These are phyloP conservation scores for Siphamia tubifer DNA, from an alignment of 2,113 vertebrate species.

Conservation along the genomic window DNA sequence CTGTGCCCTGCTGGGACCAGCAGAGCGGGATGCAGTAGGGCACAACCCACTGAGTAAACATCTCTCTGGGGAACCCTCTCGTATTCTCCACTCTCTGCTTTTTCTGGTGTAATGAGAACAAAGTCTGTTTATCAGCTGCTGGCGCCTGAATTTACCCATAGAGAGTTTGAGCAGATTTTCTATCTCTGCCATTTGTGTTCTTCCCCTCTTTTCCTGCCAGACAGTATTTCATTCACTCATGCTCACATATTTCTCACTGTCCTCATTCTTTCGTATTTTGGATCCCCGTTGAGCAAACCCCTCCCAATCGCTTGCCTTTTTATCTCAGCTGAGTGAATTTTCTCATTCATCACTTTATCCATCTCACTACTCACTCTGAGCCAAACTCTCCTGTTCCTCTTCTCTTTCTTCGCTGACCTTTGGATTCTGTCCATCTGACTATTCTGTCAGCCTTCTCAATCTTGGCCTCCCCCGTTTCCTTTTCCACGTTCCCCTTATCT, in stretches of 20 bases:
- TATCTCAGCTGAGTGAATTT: constrained; percentile 34
- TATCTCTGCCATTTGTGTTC: not conserved
- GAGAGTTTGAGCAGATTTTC: constrained; percentile 16
- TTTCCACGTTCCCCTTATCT: constrained; percentile 13
- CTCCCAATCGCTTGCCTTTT: constrained; percentile 1
- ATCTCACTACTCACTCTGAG: not conserved
- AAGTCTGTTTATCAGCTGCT: constrained; percentile 24
- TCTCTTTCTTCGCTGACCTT: constrained; percentile 9
- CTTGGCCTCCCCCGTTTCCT: constrained; percentile 27
- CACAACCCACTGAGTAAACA: constrained; percentile 52
- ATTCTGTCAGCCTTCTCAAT: constrained; percentile 7
- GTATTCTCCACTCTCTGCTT: constrained; percentile 8
- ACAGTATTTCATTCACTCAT: constrained; percentile 25
- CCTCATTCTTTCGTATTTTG: constrained; percentile 40
- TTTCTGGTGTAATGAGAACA: constrained; percentile 40
- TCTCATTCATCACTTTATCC: constrained; percentile 39
- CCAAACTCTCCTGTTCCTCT: too few species aligned
- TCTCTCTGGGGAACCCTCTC: constrained; percentile 36
- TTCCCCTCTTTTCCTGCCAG: not conserved
- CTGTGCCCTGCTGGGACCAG: constrained; percentile 15
- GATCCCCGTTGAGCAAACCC: constrained; percentile 30
- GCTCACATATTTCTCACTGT: constrained; percentile 32
- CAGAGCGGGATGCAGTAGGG: not conserved
- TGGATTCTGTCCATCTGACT: constrained; percentile 13
- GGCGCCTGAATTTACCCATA: constrained; percentile 24